Evolutionary conservation across 1,140 invertebrate species (phyloP).

Genomic region (Harpegnathos saltator): DNA sequence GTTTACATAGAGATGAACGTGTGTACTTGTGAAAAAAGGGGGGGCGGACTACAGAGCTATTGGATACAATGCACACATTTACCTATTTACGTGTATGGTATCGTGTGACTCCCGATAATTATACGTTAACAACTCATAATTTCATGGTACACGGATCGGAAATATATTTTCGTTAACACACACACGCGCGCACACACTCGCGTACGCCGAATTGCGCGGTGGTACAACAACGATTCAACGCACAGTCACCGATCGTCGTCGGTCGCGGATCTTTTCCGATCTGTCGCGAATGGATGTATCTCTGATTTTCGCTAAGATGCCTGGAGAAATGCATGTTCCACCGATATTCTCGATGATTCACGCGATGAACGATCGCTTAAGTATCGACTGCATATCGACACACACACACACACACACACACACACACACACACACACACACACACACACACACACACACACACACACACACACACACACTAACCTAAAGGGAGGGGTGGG

Average conservation of each 20-base stretch:
- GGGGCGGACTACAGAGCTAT: conserved; percentile 47
- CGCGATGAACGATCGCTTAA: too few relatives aligned
- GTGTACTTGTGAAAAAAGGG: conserved; percentile 44
- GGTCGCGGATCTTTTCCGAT: background rate
- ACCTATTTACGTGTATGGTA: conserved; percentile 54
- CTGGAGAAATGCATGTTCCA: too few relatives aligned
- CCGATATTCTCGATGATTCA: too few relatives aligned
- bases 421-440: conserved; percentile 15
- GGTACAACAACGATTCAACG: conserved; percentile 7
- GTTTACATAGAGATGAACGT: conserved; percentile 58
- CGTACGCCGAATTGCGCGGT: background rate
- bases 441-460: background rate
- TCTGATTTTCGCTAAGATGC: too few relatives aligned
- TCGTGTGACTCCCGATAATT: conserved; percentile 55
- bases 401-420: background rate
- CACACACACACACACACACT: conserved; percentile 20
- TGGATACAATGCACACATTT: conserved; percentile 70
- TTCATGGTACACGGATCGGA: conserved; percentile 34
- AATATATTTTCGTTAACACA: conserved; percentile 64
- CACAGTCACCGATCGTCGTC: background rate
- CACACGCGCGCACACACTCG: background rate
- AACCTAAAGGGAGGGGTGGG: background rate
- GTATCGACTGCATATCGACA: too few relatives aligned
- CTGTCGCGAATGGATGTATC: too few relatives aligned
- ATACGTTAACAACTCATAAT: conserved; percentile 67